These are phyloP conservation scores for Nephrotoma flavescens DNA, from an alignment of 2,888 invertebrate genomes.

Conservation along the genomic window DNA sequence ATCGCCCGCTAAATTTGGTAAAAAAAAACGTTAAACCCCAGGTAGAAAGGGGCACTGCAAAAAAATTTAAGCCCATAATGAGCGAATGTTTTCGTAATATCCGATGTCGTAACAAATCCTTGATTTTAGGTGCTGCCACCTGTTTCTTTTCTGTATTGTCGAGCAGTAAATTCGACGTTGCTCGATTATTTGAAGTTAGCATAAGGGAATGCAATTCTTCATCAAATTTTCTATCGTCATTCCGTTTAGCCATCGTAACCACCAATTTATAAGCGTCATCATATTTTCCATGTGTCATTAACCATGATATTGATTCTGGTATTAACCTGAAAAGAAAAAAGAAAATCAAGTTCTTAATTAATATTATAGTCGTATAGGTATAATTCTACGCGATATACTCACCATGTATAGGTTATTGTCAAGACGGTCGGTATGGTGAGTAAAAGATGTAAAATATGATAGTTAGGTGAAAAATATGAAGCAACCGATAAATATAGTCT, in stretches of 20 bases:
- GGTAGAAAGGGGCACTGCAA: slow-evolving; percentile 31
- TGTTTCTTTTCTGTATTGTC: neutral
- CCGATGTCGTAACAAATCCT: slow-evolving; percentile 10
- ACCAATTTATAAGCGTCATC: slow-evolving; percentile 24
- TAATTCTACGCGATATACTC: slow-evolving; percentile 7
- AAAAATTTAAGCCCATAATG: slow-evolving; percentile 22
- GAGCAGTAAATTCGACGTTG: neutral
- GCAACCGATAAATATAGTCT: slow-evolving; percentile 31
- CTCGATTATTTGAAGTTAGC: neutral
- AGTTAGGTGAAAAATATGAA: slow-evolving; percentile 34
- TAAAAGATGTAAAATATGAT: slow-evolving; percentile 36
- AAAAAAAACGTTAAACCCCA: slow-evolving; percentile 29
- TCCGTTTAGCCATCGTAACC: slow-evolving; percentile 23
- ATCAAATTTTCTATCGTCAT: slow-evolving; percentile 13
- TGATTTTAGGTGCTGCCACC: neutral
- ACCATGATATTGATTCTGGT: slow-evolving; percentile 32
- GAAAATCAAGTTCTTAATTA: neutral
- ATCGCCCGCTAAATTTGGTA: slow-evolving; percentile 31
- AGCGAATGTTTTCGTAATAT: slow-evolving; percentile 15
- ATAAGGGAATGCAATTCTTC: slow-evolving; percentile 11
- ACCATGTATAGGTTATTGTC: slow-evolving; percentile 31
- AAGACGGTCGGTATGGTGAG: slow-evolving; percentile 33
- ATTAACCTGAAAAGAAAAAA: slow-evolving; percentile 15
- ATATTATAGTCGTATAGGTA: neutral
- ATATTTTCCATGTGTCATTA: slow-evolving; percentile 22